Evolutionary conservation across 2,113 vertebrate species (phyloP).

Genomic region (Hydrolagus affinis): DNA sequence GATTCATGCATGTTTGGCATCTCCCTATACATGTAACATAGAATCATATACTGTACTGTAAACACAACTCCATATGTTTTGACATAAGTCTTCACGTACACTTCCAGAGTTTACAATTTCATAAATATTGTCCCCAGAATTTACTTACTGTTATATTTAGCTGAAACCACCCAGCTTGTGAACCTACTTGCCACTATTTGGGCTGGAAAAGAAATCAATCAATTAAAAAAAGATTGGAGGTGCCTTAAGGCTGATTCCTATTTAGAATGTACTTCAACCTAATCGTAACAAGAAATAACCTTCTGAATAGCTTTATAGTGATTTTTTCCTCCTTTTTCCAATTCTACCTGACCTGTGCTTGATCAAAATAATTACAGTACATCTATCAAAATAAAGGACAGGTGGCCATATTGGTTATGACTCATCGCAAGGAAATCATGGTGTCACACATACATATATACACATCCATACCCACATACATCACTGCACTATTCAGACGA

Average conservation of each 20-base stretch:
- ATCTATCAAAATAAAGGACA: conserved; percentile 7
- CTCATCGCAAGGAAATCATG: conserved; percentile 11
- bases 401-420: conserved; percentile 7
- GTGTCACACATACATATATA: conserved; percentile 23
- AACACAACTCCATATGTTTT: no score
- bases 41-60: no score
- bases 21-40: no score
- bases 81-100: no score
- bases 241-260: neutral
- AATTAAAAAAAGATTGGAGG: neutral
- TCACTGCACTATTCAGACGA: conserved; percentile 51
- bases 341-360: conserved; percentile 16
- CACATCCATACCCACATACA: conserved; percentile 45
- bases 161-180: neutral
- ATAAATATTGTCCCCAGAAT: no score
- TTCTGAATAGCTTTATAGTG: neutral
- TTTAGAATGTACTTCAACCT: neutral
- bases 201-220: conserved; percentile 8
- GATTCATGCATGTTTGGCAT: no score
- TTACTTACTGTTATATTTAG: neutral
- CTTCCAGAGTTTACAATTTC: no score
- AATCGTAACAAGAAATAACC: conserved; percentile 16
- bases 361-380: neutral
- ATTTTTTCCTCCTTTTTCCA: conserved; percentile 14
- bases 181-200: conserved; percentile 17